phyloP scores from a whole-genome alignment of 2,797 vertebrate species.

The Gambusia yucatana region DNA sequence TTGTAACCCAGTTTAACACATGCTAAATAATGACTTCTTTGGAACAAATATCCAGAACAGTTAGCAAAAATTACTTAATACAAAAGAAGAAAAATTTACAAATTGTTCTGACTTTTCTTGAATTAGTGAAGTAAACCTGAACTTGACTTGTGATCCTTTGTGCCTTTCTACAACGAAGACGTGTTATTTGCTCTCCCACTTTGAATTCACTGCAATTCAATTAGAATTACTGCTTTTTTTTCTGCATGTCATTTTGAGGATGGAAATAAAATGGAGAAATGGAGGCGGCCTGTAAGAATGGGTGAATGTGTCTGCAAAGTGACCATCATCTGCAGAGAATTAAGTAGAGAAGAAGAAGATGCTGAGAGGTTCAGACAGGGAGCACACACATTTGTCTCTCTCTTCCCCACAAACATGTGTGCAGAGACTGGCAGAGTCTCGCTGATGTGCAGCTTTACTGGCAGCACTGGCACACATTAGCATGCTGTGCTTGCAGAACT shows the following conservation, averaged over 20 bases:
- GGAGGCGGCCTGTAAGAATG: not conserved
- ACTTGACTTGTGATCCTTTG: not conserved
- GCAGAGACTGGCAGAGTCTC: conserved; percentile 4
- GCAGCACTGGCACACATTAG: conserved; percentile 69
- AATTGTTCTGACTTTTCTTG: not conserved
- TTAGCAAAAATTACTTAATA: too few relatives aligned
- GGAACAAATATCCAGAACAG: too few relatives aligned
- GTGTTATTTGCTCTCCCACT: not conserved
- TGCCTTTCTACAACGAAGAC: not conserved
- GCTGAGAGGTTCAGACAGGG: conserved; percentile 48
- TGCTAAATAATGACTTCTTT: too few relatives aligned
- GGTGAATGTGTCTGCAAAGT: conserved; percentile 40
- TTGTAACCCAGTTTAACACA: too few relatives aligned
- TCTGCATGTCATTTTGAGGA: conserved; percentile 18
- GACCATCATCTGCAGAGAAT: conserved; percentile 37
- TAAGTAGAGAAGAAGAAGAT: conserved; percentile 16
- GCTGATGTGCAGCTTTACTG: conserved; percentile 67
- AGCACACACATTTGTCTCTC: conserved; percentile 33
- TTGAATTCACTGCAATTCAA: not conserved
- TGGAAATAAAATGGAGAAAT: conserved; percentile 10
- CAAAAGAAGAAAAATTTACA: too few relatives aligned
- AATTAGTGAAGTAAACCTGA: not conserved
- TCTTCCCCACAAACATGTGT: conserved; percentile 16
- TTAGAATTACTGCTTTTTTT: not conserved
- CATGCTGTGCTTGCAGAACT: conserved; percentile 64